Evolutionary conservation across 2,113 vertebrate species (phyloP).

Genomic region (Leptobrachium leishanense): DNA sequence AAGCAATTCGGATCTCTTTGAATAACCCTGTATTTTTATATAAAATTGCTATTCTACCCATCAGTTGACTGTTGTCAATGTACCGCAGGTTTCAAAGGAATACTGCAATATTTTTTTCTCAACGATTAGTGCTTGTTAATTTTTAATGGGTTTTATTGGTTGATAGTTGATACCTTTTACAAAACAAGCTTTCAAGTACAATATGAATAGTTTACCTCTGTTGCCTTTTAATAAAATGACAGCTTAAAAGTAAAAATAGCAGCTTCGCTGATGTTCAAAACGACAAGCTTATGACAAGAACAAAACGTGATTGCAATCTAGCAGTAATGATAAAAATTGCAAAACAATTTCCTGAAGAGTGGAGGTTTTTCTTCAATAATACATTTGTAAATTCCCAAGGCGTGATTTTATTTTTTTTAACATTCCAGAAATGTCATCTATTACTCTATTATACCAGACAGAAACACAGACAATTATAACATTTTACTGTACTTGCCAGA

Average conservation of each 20-base stretch:
- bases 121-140: too few relatives aligned
- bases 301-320: not conserved
- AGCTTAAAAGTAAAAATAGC: not conserved
- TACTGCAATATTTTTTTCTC: too few relatives aligned
- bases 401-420: not conserved
- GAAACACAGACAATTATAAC: slow-evolving; percentile 10
- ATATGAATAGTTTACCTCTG: not conserved
- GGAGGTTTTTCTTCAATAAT: not conserved
- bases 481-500: slow-evolving; percentile 9
- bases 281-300: not conserved
- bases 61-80: too few relatives aligned
- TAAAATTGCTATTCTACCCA: too few relatives aligned
- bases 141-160: too few relatives aligned
- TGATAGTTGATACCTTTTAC: too few relatives aligned
- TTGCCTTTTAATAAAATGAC: slow-evolving; percentile 12
- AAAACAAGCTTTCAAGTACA: too few relatives aligned
- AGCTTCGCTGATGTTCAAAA: too few relatives aligned
- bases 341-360: not conserved
- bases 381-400: not conserved
- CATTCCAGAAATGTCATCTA: not conserved
- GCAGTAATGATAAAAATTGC: not conserved
- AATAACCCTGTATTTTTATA: too few relatives aligned
- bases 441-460: not conserved
- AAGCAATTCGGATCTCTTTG: too few relatives aligned
- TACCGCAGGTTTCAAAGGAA: too few relatives aligned